These are phyloP conservation scores for Strix aluco DNA, from an alignment of 2,113 vertebrate species.

Conservation along the genomic window DNA sequence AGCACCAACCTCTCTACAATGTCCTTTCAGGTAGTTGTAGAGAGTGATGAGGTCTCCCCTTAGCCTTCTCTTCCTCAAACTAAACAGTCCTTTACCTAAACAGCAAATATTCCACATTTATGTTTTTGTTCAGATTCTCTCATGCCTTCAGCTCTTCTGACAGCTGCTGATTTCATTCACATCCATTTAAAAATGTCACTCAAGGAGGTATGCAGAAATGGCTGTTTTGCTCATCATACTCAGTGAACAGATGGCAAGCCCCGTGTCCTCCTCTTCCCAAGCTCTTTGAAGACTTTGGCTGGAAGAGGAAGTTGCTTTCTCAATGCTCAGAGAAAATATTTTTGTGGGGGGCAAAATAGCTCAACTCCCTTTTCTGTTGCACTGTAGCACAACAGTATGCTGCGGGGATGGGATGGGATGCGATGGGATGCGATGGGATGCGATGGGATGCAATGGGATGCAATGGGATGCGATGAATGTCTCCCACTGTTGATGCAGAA, in stretches of 20 bases:
- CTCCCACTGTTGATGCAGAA: rapidly evolving
- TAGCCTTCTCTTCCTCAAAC: too few relatives aligned
- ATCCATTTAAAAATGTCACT: neutral
- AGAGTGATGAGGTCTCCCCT: too few relatives aligned
- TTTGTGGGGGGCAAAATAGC: neutral
- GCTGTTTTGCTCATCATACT: neutral
- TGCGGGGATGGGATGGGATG: too few relatives aligned
- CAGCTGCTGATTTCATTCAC: neutral
- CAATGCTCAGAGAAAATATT: neutral
- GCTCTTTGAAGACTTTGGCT: slow-evolving; percentile 5
- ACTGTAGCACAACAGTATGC: neutral
- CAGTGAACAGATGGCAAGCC: neutral
- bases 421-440: too few relatives aligned
- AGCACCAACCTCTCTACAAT: too few relatives aligned
- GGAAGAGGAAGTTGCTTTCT: neutral
- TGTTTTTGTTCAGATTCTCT: neutral
- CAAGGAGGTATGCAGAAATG: neutral
- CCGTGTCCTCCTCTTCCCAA: neutral
- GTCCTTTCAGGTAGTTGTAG: too few relatives aligned
- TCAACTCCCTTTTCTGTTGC: neutral
- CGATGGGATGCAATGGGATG: neutral
- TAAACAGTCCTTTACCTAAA: neutral
- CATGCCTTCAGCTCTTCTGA: neutral
- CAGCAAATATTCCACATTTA: neutral
- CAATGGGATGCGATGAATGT: too few relatives aligned